phyloP scores from a whole-genome alignment of 2,113 vertebrate genomes.

The Lichenostomus cassidix region DNA sequence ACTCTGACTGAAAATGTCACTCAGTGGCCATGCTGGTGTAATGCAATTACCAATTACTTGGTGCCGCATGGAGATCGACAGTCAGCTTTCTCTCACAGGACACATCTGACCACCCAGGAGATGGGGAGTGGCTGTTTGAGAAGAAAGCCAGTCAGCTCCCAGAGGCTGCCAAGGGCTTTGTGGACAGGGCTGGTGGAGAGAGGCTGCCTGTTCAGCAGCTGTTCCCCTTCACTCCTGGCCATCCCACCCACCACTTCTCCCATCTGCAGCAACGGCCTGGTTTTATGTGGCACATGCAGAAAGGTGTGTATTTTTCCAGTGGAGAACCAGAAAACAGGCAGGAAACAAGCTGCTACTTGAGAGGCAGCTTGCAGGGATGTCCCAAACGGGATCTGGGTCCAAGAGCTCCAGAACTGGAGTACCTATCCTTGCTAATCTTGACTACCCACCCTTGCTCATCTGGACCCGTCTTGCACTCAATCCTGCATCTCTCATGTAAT shows the following conservation, averaged over 20 bases:
- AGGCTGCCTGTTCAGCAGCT: constrained; percentile 22
- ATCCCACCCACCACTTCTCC: neutral
- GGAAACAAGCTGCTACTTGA: neutral
- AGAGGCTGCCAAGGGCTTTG: neutral
- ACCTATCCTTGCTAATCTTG: neutral
- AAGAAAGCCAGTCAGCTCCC: neutral
- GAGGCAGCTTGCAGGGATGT: neutral
- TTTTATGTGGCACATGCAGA: neutral
- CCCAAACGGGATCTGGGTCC: neutral
- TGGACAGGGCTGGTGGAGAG: neutral
- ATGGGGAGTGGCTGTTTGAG: neutral
- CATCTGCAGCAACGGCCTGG: neutral
- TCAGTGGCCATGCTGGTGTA: neutral
- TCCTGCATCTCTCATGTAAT: neutral
- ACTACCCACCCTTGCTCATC: neutral
- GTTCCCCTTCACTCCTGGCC: neutral
- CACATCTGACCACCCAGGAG: neutral
- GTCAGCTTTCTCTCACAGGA: neutral
- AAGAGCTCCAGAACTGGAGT: neutral
- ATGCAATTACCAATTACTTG: neutral
- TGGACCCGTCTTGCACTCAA: neutral
- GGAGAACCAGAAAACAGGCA: neutral
- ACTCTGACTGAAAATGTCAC: neutral
- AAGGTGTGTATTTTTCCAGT: neutral
- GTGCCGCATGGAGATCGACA: accelerated